Base-by-base conservation (phyloP, 2,797 vertebrate genomes). In the Mormyrus proboscirostris region DNA sequence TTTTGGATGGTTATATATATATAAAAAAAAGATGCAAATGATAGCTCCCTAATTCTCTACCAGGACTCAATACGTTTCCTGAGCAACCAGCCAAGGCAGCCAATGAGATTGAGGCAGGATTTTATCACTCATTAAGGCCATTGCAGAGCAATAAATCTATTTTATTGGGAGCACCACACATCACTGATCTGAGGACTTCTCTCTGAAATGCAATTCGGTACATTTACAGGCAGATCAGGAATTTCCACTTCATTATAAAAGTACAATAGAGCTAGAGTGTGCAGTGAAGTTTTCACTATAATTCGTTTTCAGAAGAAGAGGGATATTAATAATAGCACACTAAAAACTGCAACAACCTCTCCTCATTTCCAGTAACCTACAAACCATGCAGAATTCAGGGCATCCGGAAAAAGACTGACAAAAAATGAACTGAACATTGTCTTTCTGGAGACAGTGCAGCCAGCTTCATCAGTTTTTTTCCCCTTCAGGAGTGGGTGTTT, bases 1-100 rank as follows among this genome's bases (percentile, higher is more conserved):
- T 9, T 82, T 82, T 44, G 38, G 38, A 41, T 79, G 76, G 38
- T 44, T 14, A 44, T 47, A 82, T 22, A 82, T 82, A n/a, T 8
- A n/a, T 82, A 79, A 47, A 82, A 79, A 83, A 50, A 57, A 86
- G 55, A 38, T 25, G 2, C 57, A 25, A 62, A 62, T 9, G 22
- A 25, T 55, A 85, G 25, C 59, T 44, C 29, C 41, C 47, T 16
- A 53, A 55, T 73, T 88, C 57, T 73, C 88, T 82, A 83, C 83
- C 57, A 51, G 83, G 82, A 89, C 59, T 49, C 88, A 89, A 89
- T 86, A 83, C 47, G 82, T 89, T 89, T 86, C 88, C 88, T 53
- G 59, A 83, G 82, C 88, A 86, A 89, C 88, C 25, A 53, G 3
- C 55, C 83, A 19, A 33, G 88, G 82, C 55, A 86, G 88, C 59